Percentiles rank a stretch among this genome's conserved stretches.
These are phyloP conservation scores for Adelges cooleyi DNA, from an alignment of 1,140 invertebrate genomes.

Conservation along the genomic window DNA sequence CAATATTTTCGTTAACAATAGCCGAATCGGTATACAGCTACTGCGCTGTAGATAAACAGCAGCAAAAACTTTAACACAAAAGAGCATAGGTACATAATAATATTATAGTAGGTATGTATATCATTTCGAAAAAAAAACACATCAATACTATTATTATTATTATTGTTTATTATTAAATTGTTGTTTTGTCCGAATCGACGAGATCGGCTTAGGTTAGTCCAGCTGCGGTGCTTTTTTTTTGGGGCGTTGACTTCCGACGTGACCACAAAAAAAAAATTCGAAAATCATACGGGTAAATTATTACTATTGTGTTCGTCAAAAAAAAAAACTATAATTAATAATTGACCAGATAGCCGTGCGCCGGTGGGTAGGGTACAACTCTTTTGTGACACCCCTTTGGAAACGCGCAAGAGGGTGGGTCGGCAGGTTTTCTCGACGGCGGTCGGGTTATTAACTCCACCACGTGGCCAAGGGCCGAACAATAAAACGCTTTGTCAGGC, in stretches of 20 bases:
- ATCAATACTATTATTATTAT: conserved; percentile 5
- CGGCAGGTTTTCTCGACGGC: not conserved
- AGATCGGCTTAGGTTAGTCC: conserved; percentile 1
- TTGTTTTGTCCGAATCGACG: conserved; percentile 21
- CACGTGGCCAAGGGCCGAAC: conserved; percentile 10
- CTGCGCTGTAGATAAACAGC: not conserved
- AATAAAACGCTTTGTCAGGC: conserved; percentile 26
- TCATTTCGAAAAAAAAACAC: conserved; percentile 11
- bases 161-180: conserved; percentile 21
- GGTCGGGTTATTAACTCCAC: conserved; percentile 20
- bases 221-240: conserved; percentile 13
- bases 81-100: not conserved
- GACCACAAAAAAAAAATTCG: conserved; percentile 2
- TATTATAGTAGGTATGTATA: not conserved
- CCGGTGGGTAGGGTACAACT: not conserved
- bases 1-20: conserved; percentile 12
- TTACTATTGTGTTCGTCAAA: not conserved
- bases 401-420: not conserved
- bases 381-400: conserved; percentile 21
- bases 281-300: conserved; percentile 9
- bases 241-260: conserved; percentile 23
- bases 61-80: conserved; percentile 1
- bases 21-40: not conserved
- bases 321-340: conserved; percentile 26
- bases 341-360: conserved; percentile 16